Evolutionary conservation across 2,797 vertebrate species (phyloP).

Genomic region (Melanotaenia parkinsoni): DNA sequence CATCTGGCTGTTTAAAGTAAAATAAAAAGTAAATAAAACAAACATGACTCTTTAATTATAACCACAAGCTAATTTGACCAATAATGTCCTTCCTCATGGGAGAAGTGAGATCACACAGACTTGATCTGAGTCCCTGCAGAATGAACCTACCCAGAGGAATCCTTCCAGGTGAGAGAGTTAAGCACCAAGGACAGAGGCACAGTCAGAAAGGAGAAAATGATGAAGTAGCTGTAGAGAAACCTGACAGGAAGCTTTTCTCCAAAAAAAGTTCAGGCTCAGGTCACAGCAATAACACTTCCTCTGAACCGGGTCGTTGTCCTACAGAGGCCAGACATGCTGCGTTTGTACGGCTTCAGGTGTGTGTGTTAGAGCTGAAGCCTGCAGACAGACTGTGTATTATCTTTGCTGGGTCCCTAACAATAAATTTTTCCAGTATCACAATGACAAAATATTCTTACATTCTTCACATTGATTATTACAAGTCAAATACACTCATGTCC

Average conservation of each 20-base stretch:
- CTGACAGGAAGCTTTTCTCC: slow-evolving; percentile 9
- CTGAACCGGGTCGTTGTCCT: not conserved
- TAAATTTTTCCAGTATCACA: too few relatives aligned
- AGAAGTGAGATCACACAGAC: not conserved
- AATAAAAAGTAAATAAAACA: not conserved
- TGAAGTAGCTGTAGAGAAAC: slow-evolving; percentile 18
- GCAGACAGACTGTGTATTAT: too few relatives aligned
- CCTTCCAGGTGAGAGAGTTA: slow-evolving; percentile 29
- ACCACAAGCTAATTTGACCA: not conserved
- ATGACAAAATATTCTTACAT: too few relatives aligned
- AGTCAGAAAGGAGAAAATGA: slow-evolving; percentile 15
- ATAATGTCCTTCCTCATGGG: not conserved
- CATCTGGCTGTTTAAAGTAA: too few relatives aligned
- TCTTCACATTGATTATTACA: too few relatives aligned
- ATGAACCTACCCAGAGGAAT: slow-evolving; percentile 6
- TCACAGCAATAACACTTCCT: not conserved
- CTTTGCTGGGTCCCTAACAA: too few relatives aligned
- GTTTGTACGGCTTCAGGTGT: too few relatives aligned
- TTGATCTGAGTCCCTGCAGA: not conserved
- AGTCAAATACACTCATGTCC: too few relatives aligned
- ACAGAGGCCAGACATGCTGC: too few relatives aligned
- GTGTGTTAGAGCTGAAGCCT: too few relatives aligned
- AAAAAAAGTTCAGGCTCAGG: not conserved
- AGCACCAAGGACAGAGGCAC: slow-evolving; percentile 69
- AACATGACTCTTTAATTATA: not conserved